These are phyloP conservation scores for Aricia agestis DNA, from an alignment of 1,140 invertebrate species.

Conservation along the genomic window DNA sequence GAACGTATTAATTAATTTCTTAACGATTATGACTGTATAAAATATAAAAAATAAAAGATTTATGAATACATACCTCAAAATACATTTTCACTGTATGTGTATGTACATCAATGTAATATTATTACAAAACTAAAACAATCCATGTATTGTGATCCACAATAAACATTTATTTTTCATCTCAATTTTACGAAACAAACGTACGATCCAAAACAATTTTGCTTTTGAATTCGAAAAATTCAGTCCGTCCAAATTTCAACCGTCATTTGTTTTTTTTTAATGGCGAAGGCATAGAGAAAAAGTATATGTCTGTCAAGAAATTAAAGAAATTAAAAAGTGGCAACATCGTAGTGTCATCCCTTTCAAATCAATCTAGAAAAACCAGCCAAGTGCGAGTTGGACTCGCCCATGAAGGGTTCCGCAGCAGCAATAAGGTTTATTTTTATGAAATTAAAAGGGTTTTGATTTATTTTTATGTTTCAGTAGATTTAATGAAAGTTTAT, in stretches of 20 bases:
- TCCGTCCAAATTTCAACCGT: slow-evolving; percentile 7
- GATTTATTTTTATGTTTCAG: too few relatives aligned
- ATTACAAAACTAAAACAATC: background rate
- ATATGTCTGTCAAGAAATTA: too few relatives aligned
- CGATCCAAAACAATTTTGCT: background rate
- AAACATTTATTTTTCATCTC: background rate
- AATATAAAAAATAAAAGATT: background rate
- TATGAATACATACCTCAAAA: slow-evolving; percentile 30
- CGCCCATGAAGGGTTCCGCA: too few relatives aligned
- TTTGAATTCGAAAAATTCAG: background rate
- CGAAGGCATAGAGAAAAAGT: too few relatives aligned
- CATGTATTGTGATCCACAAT: background rate
- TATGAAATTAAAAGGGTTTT: too few relatives aligned
- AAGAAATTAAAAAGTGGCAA: too few relatives aligned
- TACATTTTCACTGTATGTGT: slow-evolving; percentile 26
- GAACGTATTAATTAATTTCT: background rate
- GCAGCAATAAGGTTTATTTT: too few relatives aligned
- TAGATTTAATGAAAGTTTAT: too few relatives aligned
- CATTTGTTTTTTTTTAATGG: background rate
- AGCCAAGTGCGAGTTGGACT: too few relatives aligned
- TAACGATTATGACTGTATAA: background rate
- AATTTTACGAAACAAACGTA: background rate
- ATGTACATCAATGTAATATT: background rate
- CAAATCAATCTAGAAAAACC: too few relatives aligned
- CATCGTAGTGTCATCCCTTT: too few relatives aligned